Conservation (phyloP, 2,888 invertebrate genomes). For the Netelia inedita region DNA sequence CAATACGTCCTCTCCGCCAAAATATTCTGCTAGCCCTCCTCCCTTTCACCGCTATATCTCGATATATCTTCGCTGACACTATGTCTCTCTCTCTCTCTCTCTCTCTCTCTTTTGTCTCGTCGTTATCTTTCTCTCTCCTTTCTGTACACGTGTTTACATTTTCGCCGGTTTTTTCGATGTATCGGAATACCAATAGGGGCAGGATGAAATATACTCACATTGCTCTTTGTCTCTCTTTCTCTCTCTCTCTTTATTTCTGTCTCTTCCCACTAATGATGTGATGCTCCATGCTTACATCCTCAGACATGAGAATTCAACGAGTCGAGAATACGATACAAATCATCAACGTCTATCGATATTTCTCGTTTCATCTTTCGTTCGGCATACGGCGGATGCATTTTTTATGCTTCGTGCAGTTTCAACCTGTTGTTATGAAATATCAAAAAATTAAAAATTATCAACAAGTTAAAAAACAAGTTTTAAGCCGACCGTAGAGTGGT, state of each 20-base stretch:
- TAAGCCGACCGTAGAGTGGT: too few relatives aligned
- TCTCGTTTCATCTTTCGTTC: neutral
- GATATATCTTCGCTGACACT: neutral
- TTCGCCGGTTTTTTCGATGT: neutral
- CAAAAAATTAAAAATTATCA: too few relatives aligned
- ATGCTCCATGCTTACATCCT: neutral
- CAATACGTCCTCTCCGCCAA: conserved; percentile 27
- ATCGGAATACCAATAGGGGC: neutral
- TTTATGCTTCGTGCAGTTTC: too few relatives aligned
- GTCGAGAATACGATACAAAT: neutral
- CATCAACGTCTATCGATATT: neutral
- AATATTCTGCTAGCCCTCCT: neutral
- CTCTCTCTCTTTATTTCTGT: neutral
- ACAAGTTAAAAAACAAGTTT: too few relatives aligned
- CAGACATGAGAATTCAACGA: neutral
- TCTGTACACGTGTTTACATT: conserved; percentile 22
- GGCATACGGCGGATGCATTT: neutral
- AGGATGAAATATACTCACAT: conserved; percentile 39
- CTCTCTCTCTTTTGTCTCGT: neutral
- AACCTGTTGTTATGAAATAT: too few relatives aligned
- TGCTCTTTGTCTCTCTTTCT: neutral
- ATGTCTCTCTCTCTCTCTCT: neutral
- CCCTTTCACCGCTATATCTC: conserved; percentile 10
- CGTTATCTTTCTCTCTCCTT: neutral
- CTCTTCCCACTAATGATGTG: neutral